These are phyloP conservation scores for Carapus acus DNA, from an alignment of 2,797 vertebrate genomes.

Conservation along the genomic window DNA sequence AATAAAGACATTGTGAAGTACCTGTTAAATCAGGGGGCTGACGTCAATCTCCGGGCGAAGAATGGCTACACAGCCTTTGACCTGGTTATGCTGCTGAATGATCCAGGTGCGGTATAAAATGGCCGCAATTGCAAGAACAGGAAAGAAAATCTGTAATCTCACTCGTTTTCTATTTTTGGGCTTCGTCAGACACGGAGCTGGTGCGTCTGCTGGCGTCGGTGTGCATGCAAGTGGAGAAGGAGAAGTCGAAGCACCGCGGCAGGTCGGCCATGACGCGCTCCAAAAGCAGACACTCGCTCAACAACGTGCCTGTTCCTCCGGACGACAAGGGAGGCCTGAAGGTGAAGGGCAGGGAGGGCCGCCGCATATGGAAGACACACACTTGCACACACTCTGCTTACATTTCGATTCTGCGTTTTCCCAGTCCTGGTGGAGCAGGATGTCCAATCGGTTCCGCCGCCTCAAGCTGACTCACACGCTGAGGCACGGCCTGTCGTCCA, in stretches of 20 bases:
- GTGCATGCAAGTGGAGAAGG: constrained; percentile 92
- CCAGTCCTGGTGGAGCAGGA: constrained; percentile 98
- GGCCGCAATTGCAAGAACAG: not conserved
- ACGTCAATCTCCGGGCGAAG: constrained; percentile 90
- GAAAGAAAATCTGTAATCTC: not conserved
- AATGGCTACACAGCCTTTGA: constrained; percentile 98
- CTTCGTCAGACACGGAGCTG: constrained; percentile 85
- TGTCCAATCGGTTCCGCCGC: constrained; percentile 95
- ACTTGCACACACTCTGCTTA: too few species aligned
- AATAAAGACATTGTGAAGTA: constrained; percentile 96
- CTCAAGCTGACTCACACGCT: constrained; percentile 94
- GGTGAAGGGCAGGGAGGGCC: too few species aligned
- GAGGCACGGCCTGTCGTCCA: constrained; percentile 85
- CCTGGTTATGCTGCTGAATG: constrained; percentile 93
- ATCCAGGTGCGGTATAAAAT: constrained; percentile 77
- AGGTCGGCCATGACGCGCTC: constrained; percentile 65
- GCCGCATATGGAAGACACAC: too few species aligned
- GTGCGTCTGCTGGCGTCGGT: constrained; percentile 92
- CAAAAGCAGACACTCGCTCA: constrained; percentile 79
- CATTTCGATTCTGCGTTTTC: constrained; percentile 11
- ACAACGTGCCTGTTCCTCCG: constrained; percentile 75
- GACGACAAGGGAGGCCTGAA: constrained; percentile 92
- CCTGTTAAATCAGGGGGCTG: constrained; percentile 87
- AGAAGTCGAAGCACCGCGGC: constrained; percentile 78
- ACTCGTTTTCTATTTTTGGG: not conserved